Percentiles rank a stretch among this genome's conserved stretches.
These are phyloP conservation scores for Acanthaster planci DNA, from an alignment of 35 echinoderm and acorn worm species.

Conservation along the genomic window DNA sequence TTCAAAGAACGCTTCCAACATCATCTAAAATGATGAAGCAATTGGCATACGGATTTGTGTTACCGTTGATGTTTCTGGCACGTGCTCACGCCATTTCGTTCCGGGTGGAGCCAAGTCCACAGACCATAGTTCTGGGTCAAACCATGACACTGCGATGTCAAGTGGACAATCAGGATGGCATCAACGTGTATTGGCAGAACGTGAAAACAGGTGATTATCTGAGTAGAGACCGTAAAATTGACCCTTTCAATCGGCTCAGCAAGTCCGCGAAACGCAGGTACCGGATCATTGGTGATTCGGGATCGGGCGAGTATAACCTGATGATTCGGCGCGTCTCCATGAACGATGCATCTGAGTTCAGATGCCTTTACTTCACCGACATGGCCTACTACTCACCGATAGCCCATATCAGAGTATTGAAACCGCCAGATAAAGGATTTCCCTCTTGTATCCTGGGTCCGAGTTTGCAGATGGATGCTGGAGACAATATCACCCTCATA, in stretches of 20 bases:
- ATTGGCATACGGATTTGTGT: background rate
- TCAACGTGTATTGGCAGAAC: constrained; percentile 65
- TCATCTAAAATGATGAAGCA: no score
- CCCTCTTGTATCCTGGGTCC: constrained; percentile 53
- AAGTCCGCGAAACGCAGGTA: constrained; percentile 10
- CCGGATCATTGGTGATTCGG: constrained; percentile 47
- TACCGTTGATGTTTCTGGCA: background rate
- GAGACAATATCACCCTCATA: constrained; percentile 61
- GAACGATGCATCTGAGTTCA: constrained; percentile 54
- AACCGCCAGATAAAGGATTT: constrained; percentile 55
- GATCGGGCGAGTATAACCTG: constrained; percentile 67
- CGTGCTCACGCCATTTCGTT: constrained; percentile 34
- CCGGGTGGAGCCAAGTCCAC: constrained; percentile 42
- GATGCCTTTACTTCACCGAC: constrained; percentile 53
- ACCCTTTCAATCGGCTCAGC: constrained; percentile 35
- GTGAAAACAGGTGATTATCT: constrained; percentile 57
- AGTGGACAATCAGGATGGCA: constrained; percentile 42
- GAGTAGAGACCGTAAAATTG: constrained; percentile 38
- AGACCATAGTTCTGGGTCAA: constrained; percentile 39
- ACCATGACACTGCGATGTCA: constrained; percentile 47
- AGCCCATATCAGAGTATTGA: constrained; percentile 46
- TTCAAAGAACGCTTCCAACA: no score
- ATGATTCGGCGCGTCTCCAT: constrained; percentile 37
- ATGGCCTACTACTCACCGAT: constrained; percentile 44
- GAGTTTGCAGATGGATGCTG: constrained; percentile 20